These are phyloP conservation scores for Leucophenga montana DNA, from an alignment of 2,888 invertebrate species.

Conservation along the genomic window DNA sequence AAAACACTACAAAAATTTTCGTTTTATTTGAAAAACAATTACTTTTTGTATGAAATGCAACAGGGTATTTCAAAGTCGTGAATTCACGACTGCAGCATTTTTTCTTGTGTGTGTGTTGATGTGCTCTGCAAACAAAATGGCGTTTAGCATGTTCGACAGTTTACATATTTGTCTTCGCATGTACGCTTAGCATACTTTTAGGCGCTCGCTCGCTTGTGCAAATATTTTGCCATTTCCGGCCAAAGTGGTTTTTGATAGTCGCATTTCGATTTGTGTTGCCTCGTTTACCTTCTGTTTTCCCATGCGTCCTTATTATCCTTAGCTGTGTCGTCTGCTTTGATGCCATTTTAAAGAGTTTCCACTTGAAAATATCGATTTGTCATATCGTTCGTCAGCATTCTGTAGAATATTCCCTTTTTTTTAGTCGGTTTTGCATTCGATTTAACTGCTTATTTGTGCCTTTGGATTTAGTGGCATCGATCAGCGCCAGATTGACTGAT, in stretches of 20 bases:
- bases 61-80: too few species aligned
- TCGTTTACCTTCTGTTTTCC: not conserved
- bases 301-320: not conserved
- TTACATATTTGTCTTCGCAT: slow-evolving; percentile 29
- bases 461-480: too few species aligned
- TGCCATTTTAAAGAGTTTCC: slow-evolving; percentile 1
- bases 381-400: too few species aligned
- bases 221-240: slow-evolving; percentile 58
- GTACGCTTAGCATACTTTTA: not conserved
- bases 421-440: slow-evolving; percentile 10
- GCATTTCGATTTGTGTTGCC: slow-evolving; percentile 24
- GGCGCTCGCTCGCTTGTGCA: slow-evolving; percentile 48
- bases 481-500: too few species aligned
- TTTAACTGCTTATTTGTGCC: too few species aligned
- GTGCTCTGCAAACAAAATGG: slow-evolving; percentile 33
- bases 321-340: too few species aligned
- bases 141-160: slow-evolving; percentile 47
- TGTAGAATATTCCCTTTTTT: too few species aligned
- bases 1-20: too few species aligned
- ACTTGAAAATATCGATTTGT: slow-evolving; percentile 25
- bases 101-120: slow-evolving; percentile 7
- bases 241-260: slow-evolving; percentile 61
- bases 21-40: too few species aligned
- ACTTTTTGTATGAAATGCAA: too few species aligned
- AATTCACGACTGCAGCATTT: too few species aligned